Conservation (phyloP, 2,888 invertebrate genomes). For the Agrotis clavis region DNA sequence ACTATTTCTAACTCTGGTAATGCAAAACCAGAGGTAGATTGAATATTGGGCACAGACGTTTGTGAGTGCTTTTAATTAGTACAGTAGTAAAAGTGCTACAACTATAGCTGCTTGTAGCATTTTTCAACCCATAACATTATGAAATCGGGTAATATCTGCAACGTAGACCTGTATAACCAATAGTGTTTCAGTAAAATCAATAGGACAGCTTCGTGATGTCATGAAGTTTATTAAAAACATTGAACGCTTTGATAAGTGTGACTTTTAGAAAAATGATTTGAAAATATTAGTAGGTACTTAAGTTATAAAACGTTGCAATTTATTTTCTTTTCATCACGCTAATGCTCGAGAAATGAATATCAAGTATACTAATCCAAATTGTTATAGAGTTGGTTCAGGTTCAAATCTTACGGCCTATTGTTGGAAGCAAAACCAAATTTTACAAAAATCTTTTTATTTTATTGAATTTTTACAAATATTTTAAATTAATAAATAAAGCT, state of each 20-base stretch:
- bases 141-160: too few species aligned
- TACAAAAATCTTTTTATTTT: conserved; percentile 24
- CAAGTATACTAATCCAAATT: conserved; percentile 19
- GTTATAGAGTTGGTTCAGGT: conserved; percentile 15
- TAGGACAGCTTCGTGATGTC: background rate
- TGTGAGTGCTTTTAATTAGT: too few species aligned
- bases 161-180: too few species aligned
- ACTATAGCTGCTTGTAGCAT: too few species aligned
- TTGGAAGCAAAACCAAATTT: conserved; percentile 53
- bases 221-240: conserved; percentile 31
- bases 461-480: conserved; percentile 29
- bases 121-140: too few species aligned
- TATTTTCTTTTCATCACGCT: background rate
- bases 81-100: too few species aligned
- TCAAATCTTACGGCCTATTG: conserved; percentile 35
- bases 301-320: background rate
- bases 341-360: background rate
- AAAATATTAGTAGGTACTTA: background rate
- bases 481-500: conserved; percentile 26
- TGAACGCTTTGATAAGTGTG: background rate
- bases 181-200: conserved; percentile 14
- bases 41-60: too few species aligned
- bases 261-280: background rate
- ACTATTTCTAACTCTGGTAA: too few species aligned
- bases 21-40: too few species aligned